Conservation (phyloP, 92 coral and sea anemone genomes). For the Isaurus tuberculatus region DNA sequence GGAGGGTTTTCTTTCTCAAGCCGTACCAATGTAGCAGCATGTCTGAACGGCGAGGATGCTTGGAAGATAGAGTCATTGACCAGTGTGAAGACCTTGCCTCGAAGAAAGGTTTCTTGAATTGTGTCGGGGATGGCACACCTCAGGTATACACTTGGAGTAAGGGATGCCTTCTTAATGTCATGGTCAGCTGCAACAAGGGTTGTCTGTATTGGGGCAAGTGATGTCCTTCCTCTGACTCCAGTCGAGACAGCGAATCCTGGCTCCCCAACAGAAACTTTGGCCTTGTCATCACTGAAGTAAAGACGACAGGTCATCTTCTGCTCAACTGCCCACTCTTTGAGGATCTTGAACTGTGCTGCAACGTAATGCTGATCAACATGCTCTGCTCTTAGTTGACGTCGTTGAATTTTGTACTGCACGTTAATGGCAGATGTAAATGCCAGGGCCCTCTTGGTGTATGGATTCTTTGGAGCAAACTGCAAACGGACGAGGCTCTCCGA, state of each 20-base stretch:
- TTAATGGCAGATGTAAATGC: conserved; percentile 27
- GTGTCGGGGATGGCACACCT: conserved; percentile 52
- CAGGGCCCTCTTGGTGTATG: conserved; percentile 42
- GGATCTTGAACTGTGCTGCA: conserved; percentile 52
- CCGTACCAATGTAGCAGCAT: conserved; percentile 58
- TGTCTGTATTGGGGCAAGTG: conserved; percentile 5
- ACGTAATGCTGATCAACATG: conserved; percentile 54
- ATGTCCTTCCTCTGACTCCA: conserved; percentile 55
- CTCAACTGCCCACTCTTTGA: conserved; percentile 42
- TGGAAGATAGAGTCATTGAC: conserved; percentile 63
- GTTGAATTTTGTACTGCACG: conserved; percentile 40
- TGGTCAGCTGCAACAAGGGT: conserved; percentile 56
- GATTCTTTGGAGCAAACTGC: conserved; percentile 60
- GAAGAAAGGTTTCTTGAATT: conserved; percentile 50
- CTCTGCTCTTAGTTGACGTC: conserved; percentile 42
- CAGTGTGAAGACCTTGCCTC: conserved; percentile 53
- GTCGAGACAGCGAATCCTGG: conserved; percentile 62
- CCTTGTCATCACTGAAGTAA: conserved; percentile 60
- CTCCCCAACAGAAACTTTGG: conserved; percentile 55
- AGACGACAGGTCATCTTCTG: conserved; percentile 19
- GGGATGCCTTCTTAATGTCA: conserved; percentile 49
- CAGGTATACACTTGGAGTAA: conserved; percentile 53
- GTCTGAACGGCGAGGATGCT: conserved; percentile 45
- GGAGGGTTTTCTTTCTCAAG: conserved; percentile 45
- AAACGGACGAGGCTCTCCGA: conserved; percentile 44